These are phyloP conservation scores for Triplophysa tibetana DNA, from an alignment of 2,113 vertebrate genomes.

Conservation along the genomic window DNA sequence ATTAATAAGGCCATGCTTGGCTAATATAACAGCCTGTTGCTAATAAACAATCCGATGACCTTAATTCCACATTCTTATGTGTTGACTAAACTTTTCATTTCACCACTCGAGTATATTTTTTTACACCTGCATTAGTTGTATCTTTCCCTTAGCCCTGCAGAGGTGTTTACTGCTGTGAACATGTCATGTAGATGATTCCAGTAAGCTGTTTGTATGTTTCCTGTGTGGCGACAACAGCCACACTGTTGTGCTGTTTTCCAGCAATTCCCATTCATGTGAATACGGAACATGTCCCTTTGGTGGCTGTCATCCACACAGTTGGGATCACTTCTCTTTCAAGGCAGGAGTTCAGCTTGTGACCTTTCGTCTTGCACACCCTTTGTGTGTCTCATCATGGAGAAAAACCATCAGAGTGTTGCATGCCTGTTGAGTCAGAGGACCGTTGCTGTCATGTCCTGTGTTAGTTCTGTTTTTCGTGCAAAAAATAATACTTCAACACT, in stretches of 20 bases:
- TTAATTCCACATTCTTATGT: not conserved
- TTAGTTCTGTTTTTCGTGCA: constrained; percentile 2
- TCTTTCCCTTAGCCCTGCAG: not conserved
- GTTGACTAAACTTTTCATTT: no score
- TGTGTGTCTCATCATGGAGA: constrained; percentile 18
- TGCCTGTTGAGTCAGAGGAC: constrained; percentile 22
- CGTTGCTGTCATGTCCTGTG: constrained; percentile 9
- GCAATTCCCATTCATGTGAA: constrained; percentile 16
- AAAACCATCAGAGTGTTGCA: not conserved
- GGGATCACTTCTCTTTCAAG: not conserved
- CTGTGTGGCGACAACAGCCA: constrained; percentile 28
- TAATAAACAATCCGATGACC: not conserved
- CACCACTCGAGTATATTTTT: not conserved
- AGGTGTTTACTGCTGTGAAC: not conserved
- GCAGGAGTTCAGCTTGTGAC: constrained; percentile 26
- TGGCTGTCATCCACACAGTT: constrained; percentile 1
- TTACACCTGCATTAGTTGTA: constrained; percentile 4
- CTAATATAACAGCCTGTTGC: not conserved
- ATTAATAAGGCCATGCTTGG: no score
- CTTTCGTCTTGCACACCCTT: constrained; percentile 24
- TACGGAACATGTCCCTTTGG: not conserved
- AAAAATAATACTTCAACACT: not conserved
- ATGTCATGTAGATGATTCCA: not conserved
- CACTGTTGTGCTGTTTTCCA: constrained; percentile 5
- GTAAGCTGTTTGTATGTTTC: not conserved